Evolutionary conservation across 30 jellyfish, hydroid and myxozoan species (phyloP).

Genomic region (Chironex yamaguchii): DNA sequence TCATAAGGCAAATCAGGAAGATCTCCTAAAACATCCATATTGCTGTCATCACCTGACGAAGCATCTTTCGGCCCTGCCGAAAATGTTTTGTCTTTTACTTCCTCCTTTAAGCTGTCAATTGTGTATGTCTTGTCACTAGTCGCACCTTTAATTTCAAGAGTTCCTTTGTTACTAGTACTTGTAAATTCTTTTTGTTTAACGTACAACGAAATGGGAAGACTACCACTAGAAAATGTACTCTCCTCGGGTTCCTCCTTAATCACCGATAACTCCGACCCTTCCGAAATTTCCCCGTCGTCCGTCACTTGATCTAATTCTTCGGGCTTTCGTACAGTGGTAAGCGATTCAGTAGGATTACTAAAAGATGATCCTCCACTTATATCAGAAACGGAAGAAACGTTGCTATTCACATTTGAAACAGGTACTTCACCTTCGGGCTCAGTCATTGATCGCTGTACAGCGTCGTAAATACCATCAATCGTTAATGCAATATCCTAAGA

Average conservation of each 20-base stretch:
- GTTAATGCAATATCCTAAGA: too few relatives aligned
- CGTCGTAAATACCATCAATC: too few relatives aligned
- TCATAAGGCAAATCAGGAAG: slow-evolving; percentile 89
- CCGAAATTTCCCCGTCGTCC: slow-evolving; percentile 11
- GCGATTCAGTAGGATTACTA: too few relatives aligned
- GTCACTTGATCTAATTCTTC: background rate
- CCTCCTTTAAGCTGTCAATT: slow-evolving; percentile 14
- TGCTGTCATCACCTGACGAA: background rate
- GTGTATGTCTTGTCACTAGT: background rate
- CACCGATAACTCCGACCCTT: slow-evolving; percentile 86
- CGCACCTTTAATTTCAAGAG: background rate
- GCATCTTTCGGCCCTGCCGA: background rate
- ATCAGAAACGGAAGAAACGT: too few relatives aligned
- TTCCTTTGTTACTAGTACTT: too few relatives aligned
- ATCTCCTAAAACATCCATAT: slow-evolving; percentile 65
- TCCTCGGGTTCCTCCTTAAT: slow-evolving; percentile 90
- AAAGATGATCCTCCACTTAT: too few relatives aligned
- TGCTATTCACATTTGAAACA: too few relatives aligned
- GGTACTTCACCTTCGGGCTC: too few relatives aligned
- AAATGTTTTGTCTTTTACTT: slow-evolving; percentile 6
- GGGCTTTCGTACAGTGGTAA: too few relatives aligned
- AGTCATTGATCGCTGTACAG: too few relatives aligned
- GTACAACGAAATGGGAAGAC: background rate
- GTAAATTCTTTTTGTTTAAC: too few relatives aligned
- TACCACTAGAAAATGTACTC: slow-evolving; percentile 6